Evolutionary conservation across 2,797 vertebrate genomes (phyloP).

Genomic region (Gila robusta): DNA sequence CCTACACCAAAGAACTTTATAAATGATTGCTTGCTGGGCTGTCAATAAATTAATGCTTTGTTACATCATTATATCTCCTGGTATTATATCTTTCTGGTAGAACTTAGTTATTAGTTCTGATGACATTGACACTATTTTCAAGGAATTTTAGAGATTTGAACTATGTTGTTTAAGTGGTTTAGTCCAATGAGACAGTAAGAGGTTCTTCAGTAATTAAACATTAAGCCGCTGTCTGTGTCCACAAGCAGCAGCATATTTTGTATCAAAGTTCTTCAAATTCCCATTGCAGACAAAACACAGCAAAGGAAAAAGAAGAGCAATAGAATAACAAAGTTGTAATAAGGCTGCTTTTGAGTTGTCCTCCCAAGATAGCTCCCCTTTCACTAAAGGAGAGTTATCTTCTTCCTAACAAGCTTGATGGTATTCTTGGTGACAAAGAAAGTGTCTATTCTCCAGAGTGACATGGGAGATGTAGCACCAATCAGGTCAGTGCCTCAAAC

Average conservation of each 20-base stretch:
- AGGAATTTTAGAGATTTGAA: not conserved
- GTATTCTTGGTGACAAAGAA: constrained; percentile 79
- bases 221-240: not conserved
- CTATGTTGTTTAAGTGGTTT: constrained; percentile 14
- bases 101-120: not conserved
- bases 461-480: constrained; percentile 77
- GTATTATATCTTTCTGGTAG: too few species aligned
- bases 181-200: not conserved
- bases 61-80: too few species aligned
- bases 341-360: constrained; percentile 42
- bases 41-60: too few species aligned
- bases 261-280: constrained; percentile 9
- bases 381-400: constrained; percentile 80
- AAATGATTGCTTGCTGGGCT: too few species aligned
- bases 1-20: too few species aligned
- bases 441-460: constrained; percentile 77
- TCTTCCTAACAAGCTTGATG: constrained; percentile 82
- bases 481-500: constrained; percentile 77
- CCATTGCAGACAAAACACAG: constrained; percentile 59
- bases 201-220: constrained; percentile 9
- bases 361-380: constrained; percentile 59
- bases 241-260: not conserved
- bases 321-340: constrained; percentile 25
- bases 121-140: not conserved
- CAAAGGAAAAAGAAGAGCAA: constrained; percentile 20